Evolutionary conservation across 2,888 invertebrate genomes (phyloP).

Genomic region (Eutolmus rufibarbis): DNA sequence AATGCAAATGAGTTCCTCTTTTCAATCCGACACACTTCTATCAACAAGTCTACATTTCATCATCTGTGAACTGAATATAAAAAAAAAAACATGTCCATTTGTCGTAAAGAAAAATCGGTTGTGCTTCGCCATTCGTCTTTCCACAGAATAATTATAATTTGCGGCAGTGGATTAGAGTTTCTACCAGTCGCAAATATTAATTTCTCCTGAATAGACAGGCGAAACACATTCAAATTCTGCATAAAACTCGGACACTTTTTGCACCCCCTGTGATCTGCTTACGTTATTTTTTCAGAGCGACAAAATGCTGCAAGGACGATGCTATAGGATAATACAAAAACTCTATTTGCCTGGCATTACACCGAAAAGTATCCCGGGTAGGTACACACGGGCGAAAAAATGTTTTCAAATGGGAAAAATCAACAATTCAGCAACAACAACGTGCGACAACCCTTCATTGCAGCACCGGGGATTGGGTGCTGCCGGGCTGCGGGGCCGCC

Average conservation of each 20-base stretch:
- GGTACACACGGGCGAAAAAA: neutral
- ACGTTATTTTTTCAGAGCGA: neutral
- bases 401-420: slow-evolving; percentile 30
- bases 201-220: neutral
- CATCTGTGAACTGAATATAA: neutral
- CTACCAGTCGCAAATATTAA: neutral
- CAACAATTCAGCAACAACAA: slow-evolving; percentile 28
- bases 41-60: neutral
- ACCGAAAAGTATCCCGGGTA: neutral
- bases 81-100: neutral
- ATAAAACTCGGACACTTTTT: neutral
- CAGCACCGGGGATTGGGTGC: neutral
- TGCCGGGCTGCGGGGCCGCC: neutral
- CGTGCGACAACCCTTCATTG: neutral
- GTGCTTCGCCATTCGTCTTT: neutral
- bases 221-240: neutral
- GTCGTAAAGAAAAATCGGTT: neutral
- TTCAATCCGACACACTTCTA: neutral
- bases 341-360: slow-evolving; percentile 3
- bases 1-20: neutral
- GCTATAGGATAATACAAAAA: neutral
- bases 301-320: neutral
- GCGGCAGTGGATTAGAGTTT: neutral
- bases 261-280: neutral
- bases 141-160: neutral